Evolutionary conservation across 2,797 vertebrate genomes (phyloP), one percentile per base, ranked within the genome.

Genomic region (Nothura maculosa): DNA sequence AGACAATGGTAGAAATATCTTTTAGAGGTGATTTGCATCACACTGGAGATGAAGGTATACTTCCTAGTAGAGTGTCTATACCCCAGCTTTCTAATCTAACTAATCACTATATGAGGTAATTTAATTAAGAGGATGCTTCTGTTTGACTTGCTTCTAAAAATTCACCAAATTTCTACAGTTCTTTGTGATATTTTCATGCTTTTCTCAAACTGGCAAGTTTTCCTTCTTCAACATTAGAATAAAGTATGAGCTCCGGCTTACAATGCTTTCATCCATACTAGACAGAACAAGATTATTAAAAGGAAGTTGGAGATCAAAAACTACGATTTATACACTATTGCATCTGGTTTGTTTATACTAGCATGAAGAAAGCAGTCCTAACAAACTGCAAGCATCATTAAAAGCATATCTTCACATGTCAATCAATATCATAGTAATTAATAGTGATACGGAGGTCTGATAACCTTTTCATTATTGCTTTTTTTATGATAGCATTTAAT

Each of bases 321-420:
- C 9, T 63, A 18, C 22, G 11, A 20, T 60, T 93, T 43, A 63
- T 16, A 70, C n/a, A 81, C 30, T 50, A 74, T 78, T 91, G 68
- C 9, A 47, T 48, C 54, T 94, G 88, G 92, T 94, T 96, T 96
- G 30, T 94, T 97, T 93, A 85, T 89, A 60, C 21, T 61, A 47
- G 55, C 79, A 81, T 82, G 73, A 95, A 91, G 36, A 94, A 89
- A 94, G 85, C 68, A 85, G 54, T 66, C 43, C 61, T 80, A 88
- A 90, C 57, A 87, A 81, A 55, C 24, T 89, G n/a, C 27, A 87
- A 73, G 13, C 36, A 73, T 74, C 93, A 96, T 89, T 95, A 40
- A 13, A 40, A 40, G 40, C 40, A 13, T 40, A 40, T 40, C 40
- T 40, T 93, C 77, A 89, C 90, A 69, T 92, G 24, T 93, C 72